Evolutionary conservation across 2,113 vertebrate species (phyloP).

Genomic region (Tyrannus savana): DNA sequence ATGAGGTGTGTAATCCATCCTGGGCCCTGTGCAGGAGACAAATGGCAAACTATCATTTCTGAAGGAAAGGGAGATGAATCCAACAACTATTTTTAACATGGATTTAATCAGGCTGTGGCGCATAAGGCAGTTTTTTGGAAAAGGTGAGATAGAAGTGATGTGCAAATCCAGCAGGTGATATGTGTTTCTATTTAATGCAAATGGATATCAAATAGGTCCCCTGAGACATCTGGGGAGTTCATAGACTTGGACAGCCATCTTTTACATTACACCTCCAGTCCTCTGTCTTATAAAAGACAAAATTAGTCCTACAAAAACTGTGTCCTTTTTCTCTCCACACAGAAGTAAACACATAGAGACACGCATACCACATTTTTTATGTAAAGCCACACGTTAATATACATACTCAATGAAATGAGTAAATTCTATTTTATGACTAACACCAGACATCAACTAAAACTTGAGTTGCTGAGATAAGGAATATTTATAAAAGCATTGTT

Average conservation of each 20-base stretch:
- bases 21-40: fast-evolving
- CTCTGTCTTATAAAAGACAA: not conserved
- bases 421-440: not conserved
- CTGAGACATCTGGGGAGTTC: not conserved
- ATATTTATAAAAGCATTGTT: not conserved
- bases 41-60: not conserved
- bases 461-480: not conserved
- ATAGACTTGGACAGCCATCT: not conserved
- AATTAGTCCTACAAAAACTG: not conserved
- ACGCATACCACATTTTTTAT: not conserved
- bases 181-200: not conserved
- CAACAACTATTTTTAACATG: not conserved
- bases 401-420: not conserved
- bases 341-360: not conserved
- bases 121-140: not conserved
- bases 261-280: not conserved
- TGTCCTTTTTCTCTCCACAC: not conserved
- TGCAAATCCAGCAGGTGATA: not conserved
- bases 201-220: not conserved
- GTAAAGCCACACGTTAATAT: not conserved
- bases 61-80: not conserved
- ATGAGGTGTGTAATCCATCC: not conserved
- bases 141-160: not conserved
- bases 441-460: not conserved
- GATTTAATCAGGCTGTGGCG: not conserved